Base-by-base conservation (phyloP, 1,140 invertebrate species). In the Drosophila sp. region DNA sequence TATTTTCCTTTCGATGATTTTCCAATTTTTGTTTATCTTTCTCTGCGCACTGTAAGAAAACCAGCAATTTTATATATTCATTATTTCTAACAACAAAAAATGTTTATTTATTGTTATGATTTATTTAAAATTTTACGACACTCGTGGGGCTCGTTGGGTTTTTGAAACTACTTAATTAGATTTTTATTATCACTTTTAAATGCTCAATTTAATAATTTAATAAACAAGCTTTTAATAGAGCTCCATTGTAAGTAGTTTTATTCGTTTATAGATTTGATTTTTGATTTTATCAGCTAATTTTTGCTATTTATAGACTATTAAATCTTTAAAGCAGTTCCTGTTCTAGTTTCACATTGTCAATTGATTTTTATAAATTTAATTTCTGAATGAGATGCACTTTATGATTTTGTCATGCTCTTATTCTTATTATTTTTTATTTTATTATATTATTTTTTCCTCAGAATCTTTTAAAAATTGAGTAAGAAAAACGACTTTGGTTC, bases 21-120 rank as follows among this genome's bases (percentile, higher is more conserved):
- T 61, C 58, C 7, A 16, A 21, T 13, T 25, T 41, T 50, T 62
- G 59, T 41, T 71, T 71, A 59, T 69, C 50, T 65, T 63, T 77
- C 45, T 32, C 54, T 65, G 78, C 76, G 59, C 78, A 69, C 82
- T 84, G 69, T 50, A 66, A 70, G 70, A 75, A 58, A 5, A 43
- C 29, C 51, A 58, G 58, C 14, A 56, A 40, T 61, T 79, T 46
- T 63, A 53, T 64, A n/a, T n/a, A n/a, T n/a, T n/a, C 65, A 43
- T 59, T 78, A 61, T 59, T 34, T 61, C 13, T 13, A 38, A 38
- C n/a, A 38, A 38, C 21, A 13, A 38, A 16, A 25, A 64, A 65
- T 56, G 36, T 13, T 63, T 54, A 62, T 36, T 45, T 16, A 36
- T 62, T 40, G 2, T 27, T 65, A 58, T 65, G 62, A 63, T 80